Base-by-base conservation (phyloP, 2,888 invertebrate genomes). In the Drosophila ustulata region DNA sequence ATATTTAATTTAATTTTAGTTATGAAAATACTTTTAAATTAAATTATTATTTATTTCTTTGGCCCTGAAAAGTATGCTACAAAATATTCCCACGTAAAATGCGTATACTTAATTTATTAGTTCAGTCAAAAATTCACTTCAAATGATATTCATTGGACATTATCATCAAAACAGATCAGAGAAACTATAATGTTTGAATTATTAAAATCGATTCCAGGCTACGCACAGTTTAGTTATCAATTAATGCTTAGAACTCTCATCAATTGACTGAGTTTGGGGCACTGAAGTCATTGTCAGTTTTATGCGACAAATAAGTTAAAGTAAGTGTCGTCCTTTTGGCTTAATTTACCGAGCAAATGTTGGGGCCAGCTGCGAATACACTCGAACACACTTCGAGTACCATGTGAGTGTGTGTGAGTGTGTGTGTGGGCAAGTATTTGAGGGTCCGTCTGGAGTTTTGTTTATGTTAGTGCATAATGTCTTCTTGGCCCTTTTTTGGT, bases 381-480 rank as follows among this genome's bases (percentile, higher is more conserved):
- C 56, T 63, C 56, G 11, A 47, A 39, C 53, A 37, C 39, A 13
- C 39, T 39, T 13, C 3, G n/a, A 37, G 4, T 4, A 37, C 47
- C 37, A 32, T 41, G 37, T 57, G 49, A 39, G 18, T 53, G 43
- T 23, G 39, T 75, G 43, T 37, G 13, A 30, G 43, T 18, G 8
- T 45, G 46, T 45, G 37, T 11, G 11, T 37, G n/a, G 37, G 8
- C 50, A 41, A 43, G 55, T 53, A 11, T 62, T 63, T 61, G 55
- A 52, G 82, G 67, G 58, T 75, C 63, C 69, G 82, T 82, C 80
- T 84, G 85, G 82, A 68, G 72, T 66, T 82, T 82, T 78, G 82
- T 82, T 82, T 84, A 82, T 82, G 75, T 67, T 64, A 52, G 55
- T 65, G 68, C 80, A 53, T 72, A 82, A 84, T 78, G 78, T 70